Base-by-base conservation (phyloP, 2,888 invertebrate genomes). In the Pyrrhia umbra region DNA sequence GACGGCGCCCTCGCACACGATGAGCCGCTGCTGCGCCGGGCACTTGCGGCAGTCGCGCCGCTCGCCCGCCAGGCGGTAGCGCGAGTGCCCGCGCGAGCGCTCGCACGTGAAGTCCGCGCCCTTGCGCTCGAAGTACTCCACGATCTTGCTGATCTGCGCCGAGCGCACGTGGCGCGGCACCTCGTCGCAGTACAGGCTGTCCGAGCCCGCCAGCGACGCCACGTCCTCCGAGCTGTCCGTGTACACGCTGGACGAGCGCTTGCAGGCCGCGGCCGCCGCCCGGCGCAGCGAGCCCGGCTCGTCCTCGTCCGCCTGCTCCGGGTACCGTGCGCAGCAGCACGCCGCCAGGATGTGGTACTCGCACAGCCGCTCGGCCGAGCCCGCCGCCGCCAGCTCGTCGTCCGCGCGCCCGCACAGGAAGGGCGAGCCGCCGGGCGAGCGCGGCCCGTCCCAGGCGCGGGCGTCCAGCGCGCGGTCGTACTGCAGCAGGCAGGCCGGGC, bases 221-320 rank as follows among this genome's bases (percentile, higher is more conserved):
- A 97, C 96, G 90, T 98, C 98, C 88, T 98, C 98, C 43, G 97
- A 97, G 85, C 97, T 97, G 89, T 98, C 98, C 1, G 98, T 98
- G 93, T 97, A 98, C 60, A 97, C 97, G 75, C 97, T 97, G 57
- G 97, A 97, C 39, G 97, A 96, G 68, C 97, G 95, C 88, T 96
- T 96, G 83, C 96, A 75, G 37, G 92, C 85, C 0, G 93, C 62
- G 89, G 80, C 56, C 37, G 81, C 86, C 77, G 92, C 94, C 47
- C 92, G 80, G 23, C 60, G 76, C 46, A 71, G 58, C 88, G 87
- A 27, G 13, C 16, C 55, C 25, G n/a, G n/a, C n/a, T n/a, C n/a
- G n/a, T 88, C 88, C 69, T 78, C 56, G 79, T 10, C 61, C 78
- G 10, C 91, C 85, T 64, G 88, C 86, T 70, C 82, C 52, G 77